phyloP scores from a whole-genome alignment of 2,888 invertebrate species.

The Ptycholaimellus sp. region DNA sequence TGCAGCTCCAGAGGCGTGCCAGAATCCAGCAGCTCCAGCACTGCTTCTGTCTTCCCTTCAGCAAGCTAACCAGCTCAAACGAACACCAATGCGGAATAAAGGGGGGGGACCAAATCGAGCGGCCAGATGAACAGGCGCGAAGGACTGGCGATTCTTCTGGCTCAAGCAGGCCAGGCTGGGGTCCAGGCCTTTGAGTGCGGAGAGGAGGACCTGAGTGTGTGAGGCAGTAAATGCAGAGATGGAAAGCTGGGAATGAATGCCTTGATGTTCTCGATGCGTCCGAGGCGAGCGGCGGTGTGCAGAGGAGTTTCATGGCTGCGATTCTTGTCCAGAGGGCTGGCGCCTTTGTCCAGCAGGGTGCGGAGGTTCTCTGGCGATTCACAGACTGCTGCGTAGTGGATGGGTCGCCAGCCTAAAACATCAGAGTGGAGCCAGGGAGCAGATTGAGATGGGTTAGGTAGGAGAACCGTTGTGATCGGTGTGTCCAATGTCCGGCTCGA shows the following conservation, averaged over 20 bases:
- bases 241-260: too few species aligned
- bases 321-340: too few species aligned
- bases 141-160: conserved; percentile 10
- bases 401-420: conserved; percentile 29
- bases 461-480: conserved; percentile 29
- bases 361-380: too few species aligned
- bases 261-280: conserved; percentile 11
- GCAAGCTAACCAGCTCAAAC: conserved; percentile 18
- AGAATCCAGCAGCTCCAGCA: conserved; percentile 26
- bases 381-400: conserved; percentile 35
- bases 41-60: too few species aligned
- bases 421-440: too few species aligned
- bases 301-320: conserved; percentile 15
- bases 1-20: conserved; percentile 27
- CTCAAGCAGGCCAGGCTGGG: too few species aligned
- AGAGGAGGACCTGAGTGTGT: too few species aligned
- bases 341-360: too few species aligned
- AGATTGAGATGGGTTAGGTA: too few species aligned
- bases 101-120: conserved; percentile 24
- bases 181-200: too few species aligned
- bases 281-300: conserved; percentile 14
- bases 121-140: conserved; percentile 30
- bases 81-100: conserved; percentile 23
- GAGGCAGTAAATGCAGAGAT: too few species aligned
- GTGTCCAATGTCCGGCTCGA: conserved; percentile 30